A percentile compares a stretch with the other conserved stretches of the same genome.
phyloP scores from a whole-genome alignment of 2,113 vertebrate species.

The Sitta europaea region DNA sequence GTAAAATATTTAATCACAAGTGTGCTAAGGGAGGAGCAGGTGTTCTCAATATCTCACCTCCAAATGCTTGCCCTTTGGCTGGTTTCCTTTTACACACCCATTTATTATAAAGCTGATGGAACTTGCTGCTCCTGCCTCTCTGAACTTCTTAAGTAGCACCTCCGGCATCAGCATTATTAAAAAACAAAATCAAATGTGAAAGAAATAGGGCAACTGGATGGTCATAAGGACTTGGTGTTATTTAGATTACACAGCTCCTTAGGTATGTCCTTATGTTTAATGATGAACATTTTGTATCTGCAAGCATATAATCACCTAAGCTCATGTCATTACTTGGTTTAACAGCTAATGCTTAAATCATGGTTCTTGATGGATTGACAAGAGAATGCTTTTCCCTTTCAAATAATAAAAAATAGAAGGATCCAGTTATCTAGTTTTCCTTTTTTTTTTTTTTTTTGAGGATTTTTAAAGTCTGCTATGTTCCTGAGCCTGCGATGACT shows the following conservation, averaged over 20 bases:
- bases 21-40: slow-evolving; percentile 30
- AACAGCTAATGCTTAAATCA: slow-evolving; percentile 30
- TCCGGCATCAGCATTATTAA: slow-evolving; percentile 39
- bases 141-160: slow-evolving; percentile 49
- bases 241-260: slow-evolving; percentile 13
- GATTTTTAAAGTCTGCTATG: neutral
- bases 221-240: neutral
- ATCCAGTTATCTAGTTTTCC: neutral
- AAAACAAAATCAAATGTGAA: slow-evolving; percentile 43
- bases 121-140: neutral
- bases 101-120: slow-evolving; percentile 44
- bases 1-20: slow-evolving; percentile 29
- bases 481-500: slow-evolving; percentile 34
- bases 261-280: neutral
- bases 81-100: slow-evolving; percentile 23
- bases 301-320: slow-evolving; percentile 14
- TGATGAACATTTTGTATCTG: neutral
- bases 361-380: slow-evolving; percentile 18
- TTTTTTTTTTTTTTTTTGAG: neutral
- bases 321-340: slow-evolving; percentile 16
- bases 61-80: slow-evolving; percentile 50
- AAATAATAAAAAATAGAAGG: neutral
- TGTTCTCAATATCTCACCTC: slow-evolving; percentile 42
- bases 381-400: slow-evolving; percentile 1
- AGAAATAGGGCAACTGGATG: slow-evolving; percentile 22